These are phyloP conservation scores for Brienomyrus longianalis DNA, from an alignment of 2,113 vertebrate genomes.

Conservation along the genomic window DNA sequence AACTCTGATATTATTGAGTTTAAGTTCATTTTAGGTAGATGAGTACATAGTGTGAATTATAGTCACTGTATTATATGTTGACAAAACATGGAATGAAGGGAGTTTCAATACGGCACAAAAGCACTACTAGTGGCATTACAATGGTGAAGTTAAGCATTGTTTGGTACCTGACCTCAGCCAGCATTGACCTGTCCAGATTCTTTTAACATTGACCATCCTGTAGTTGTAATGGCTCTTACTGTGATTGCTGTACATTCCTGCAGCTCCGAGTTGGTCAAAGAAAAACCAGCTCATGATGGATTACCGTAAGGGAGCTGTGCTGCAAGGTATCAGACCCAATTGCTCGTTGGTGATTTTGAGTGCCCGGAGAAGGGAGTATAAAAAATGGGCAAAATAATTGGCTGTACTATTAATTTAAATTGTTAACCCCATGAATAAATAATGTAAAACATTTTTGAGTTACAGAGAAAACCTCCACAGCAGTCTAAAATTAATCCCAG, in stretches of 20 bases:
- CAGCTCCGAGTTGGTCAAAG: too few species aligned
- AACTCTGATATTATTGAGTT: background rate
- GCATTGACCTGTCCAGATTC: too few species aligned
- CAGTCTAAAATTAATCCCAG: background rate
- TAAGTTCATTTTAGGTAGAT: background rate
- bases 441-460: background rate
- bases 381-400: background rate
- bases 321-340: too few species aligned
- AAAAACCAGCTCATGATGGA: too few species aligned
- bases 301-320: too few species aligned
- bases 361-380: too few species aligned
- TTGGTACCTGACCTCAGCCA: too few species aligned
- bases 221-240: too few species aligned
- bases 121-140: background rate
- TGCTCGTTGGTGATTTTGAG: too few species aligned
- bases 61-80: background rate
- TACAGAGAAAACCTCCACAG: background rate
- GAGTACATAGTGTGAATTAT: background rate
- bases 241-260: too few species aligned
- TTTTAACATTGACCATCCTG: too few species aligned
- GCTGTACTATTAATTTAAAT: background rate
- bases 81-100: background rate
- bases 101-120: background rate
- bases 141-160: background rate
- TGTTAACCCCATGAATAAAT: background rate